These are phyloP conservation scores for Drosophila nr. perissopoda DNA, from an alignment of 2,888 invertebrate genomes.

Conservation along the genomic window DNA sequence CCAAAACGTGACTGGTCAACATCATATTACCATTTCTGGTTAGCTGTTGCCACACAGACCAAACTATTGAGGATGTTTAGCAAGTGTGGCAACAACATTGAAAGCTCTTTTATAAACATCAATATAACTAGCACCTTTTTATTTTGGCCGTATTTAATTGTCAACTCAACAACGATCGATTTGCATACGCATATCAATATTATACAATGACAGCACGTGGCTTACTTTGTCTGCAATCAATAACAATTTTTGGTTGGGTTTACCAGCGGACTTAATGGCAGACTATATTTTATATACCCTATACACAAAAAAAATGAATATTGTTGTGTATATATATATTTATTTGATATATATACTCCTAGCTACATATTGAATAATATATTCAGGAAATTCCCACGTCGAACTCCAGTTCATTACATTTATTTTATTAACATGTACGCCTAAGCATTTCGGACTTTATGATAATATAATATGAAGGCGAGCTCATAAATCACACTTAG, in stretches of 20 bases:
- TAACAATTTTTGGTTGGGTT: conserved; percentile 36
- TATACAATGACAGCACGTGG: conserved; percentile 53
- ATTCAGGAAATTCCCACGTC: conserved; percentile 5
- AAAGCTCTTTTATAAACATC: conserved; percentile 15
- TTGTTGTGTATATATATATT: not conserved
- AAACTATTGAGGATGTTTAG: conserved; percentile 11
- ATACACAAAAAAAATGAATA: not conserved
- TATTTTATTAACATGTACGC: conserved; percentile 19
- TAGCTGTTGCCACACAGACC: conserved; percentile 7
- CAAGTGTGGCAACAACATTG: conserved; percentile 23
- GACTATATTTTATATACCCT: conserved; percentile 3
- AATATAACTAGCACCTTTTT: not conserved
- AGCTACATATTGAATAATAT: not conserved
- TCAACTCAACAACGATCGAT: conserved; percentile 22
- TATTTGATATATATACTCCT: not conserved
- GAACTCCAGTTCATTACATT: not conserved
- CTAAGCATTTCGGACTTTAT: conserved; percentile 11
- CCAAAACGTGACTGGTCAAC: conserved; percentile 61
- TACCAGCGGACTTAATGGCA: conserved; percentile 12
- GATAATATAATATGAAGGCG: conserved; percentile 14
- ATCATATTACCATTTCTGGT: conserved; percentile 17
- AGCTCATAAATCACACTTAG: conserved; percentile 25
- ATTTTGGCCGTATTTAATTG: conserved; percentile 21
- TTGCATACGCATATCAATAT: conserved; percentile 12
- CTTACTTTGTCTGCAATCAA: conserved; percentile 52